Percentiles rank a stretch among this genome's conserved stretches.
phyloP scores from a whole-genome alignment of 2,113 vertebrate species.

The Rhombomys opimus region DNA sequence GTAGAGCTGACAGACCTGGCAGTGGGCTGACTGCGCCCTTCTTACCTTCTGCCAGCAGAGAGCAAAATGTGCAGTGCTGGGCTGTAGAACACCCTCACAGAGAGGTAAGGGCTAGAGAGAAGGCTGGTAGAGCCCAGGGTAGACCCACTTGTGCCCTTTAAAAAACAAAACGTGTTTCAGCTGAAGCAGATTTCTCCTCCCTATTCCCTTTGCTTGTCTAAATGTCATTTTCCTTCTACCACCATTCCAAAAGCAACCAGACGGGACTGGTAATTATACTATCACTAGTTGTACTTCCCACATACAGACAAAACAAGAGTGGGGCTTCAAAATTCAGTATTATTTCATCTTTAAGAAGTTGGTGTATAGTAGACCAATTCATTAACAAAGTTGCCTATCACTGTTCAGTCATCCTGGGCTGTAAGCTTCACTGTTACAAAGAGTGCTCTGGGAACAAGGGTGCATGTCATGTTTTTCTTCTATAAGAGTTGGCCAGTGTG shows the following conservation, averaged over 20 bases:
- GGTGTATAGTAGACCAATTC: too few relatives aligned
- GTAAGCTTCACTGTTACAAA: too few relatives aligned
- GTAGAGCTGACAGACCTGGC: not conserved
- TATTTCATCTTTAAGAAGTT: too few relatives aligned
- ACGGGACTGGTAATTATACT: not conserved
- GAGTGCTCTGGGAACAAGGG: too few relatives aligned
- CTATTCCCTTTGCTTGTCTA: not conserved
- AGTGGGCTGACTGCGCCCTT: not conserved
- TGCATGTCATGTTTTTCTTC: too few relatives aligned
- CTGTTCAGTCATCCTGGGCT: too few relatives aligned
- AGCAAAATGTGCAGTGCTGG: not conserved
- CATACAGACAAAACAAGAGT: too few relatives aligned
- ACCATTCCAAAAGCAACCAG: not conserved
- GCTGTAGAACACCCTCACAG: not conserved
- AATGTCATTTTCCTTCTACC: not conserved
- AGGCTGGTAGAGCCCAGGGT: not conserved
- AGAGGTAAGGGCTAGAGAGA: not conserved
- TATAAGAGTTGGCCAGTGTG: too few relatives aligned
- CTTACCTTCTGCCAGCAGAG: not conserved
- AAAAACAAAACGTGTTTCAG: not conserved
- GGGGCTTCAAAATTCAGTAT: not conserved
- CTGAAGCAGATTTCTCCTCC: not conserved
- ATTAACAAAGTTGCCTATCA: too few relatives aligned
- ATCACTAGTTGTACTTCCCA: not conserved
- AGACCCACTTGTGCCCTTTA: not conserved